Conservation (phyloP, 2,113 vertebrate species). For the Myotis yumanensis region DNA sequence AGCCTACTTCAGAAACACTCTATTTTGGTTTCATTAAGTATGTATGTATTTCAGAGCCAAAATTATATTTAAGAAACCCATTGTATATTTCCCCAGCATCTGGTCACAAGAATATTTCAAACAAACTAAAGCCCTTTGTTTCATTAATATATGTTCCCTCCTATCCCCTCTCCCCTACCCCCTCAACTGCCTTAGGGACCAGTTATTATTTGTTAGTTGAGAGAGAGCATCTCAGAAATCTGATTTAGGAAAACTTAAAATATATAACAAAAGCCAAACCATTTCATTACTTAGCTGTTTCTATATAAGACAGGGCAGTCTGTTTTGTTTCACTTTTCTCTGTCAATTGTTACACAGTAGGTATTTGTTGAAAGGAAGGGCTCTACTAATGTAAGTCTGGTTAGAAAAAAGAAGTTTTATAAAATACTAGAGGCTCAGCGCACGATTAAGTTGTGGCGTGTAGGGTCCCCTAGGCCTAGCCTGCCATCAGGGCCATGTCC, state of each 20-base stretch:
- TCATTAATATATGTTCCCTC: slow-evolving; percentile 15
- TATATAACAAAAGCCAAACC: slow-evolving; percentile 16
- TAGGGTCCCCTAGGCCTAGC: no score
- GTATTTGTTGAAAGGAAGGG: background rate
- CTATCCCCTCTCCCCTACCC: background rate
- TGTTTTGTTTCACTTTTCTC: background rate
- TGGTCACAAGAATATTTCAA: slow-evolving; percentile 60
- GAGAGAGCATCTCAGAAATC: slow-evolving; percentile 30
- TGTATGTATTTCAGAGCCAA: slow-evolving; percentile 61
- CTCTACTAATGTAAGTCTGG: slow-evolving; percentile 33
- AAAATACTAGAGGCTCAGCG: background rate
- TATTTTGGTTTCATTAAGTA: slow-evolving; percentile 75
- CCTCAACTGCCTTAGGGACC: background rate
- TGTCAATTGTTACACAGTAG: background rate
- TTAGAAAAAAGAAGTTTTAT: slow-evolving; percentile 36
- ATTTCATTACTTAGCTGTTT: slow-evolving; percentile 42
- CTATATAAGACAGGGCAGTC: background rate
- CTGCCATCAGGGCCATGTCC: no score
- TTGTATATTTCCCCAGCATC: slow-evolving; percentile 50
- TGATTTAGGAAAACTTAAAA: slow-evolving; percentile 50
- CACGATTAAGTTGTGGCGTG: no score
- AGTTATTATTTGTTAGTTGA: slow-evolving; percentile 42
- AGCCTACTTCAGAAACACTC: slow-evolving; percentile 54
- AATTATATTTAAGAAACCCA: slow-evolving; percentile 58
- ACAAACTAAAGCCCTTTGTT: slow-evolving; percentile 58